Evolutionary conservation across 92 coral and sea anemone species (phyloP).

Genomic region (Epizoanthus illoricatus): DNA sequence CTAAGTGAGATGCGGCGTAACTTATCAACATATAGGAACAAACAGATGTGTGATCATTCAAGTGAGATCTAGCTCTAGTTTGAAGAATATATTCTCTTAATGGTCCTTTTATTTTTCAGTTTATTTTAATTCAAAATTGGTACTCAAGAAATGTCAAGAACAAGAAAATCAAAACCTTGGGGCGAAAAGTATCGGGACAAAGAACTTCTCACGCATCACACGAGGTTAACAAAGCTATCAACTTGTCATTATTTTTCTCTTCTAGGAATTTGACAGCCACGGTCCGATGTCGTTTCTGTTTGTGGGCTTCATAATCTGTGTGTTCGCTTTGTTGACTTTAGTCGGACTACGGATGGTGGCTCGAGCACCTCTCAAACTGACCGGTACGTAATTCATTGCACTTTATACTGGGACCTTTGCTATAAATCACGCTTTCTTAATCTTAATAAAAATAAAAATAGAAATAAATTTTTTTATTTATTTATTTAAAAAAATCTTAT

Average conservation of each 20-base stretch:
- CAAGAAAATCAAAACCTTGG: background rate
- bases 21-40: too few species aligned
- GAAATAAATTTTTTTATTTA: too few species aligned
- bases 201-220: background rate
- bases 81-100: background rate
- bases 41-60: too few species aligned
- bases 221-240: background rate
- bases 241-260: background rate
- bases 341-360: slow-evolving; percentile 77
- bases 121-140: background rate
- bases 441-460: too few species aligned
- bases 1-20: too few species aligned
- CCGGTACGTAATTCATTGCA: slow-evolving; percentile 56
- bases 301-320: slow-evolving; percentile 80
- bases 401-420: too few species aligned
- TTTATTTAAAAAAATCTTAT: too few species aligned
- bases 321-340: slow-evolving; percentile 72
- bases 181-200: background rate
- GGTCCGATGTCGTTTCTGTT: slow-evolving; percentile 96
- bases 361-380: slow-evolving; percentile 76
- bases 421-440: too few species aligned
- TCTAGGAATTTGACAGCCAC: slow-evolving; percentile 76
- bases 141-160: background rate
- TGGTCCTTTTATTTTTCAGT: background rate
- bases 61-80: too few species aligned